A percentile compares a stretch with the other conserved stretches of the same genome.
Conservation (phyloP, 2,113 vertebrate genomes). For the Bolborhynchus lineola region DNA sequence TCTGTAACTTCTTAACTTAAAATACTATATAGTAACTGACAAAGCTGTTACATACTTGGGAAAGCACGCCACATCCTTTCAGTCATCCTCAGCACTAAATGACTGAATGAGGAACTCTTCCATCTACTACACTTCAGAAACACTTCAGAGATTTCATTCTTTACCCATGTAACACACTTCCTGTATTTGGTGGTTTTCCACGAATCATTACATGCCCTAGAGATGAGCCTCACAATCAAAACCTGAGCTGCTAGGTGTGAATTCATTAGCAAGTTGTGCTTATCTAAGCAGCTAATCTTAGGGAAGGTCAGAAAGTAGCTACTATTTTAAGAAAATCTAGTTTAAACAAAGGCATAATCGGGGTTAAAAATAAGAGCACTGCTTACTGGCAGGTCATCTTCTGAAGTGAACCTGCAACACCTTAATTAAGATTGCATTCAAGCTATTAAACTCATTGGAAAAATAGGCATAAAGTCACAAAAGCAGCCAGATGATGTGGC, state of each 20-base stretch:
- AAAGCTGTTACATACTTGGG: not conserved
- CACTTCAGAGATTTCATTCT: not conserved
- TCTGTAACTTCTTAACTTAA: not conserved
- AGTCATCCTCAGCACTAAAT: not conserved
- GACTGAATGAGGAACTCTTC: not conserved
- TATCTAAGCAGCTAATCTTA: constrained; percentile 59
- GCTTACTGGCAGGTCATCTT: not conserved
- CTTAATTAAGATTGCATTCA: not conserved
- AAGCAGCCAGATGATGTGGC: not conserved
- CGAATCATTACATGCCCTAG: not conserved
- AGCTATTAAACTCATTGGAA: not conserved
- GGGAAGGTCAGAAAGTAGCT: constrained; percentile 44
- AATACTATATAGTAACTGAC: not conserved
- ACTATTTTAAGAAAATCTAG: constrained; percentile 61
- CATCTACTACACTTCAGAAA: not conserved
- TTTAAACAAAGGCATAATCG: constrained; percentile 40
- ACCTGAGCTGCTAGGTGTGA: constrained; percentile 18
- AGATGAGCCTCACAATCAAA: not conserved
- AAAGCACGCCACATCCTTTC: not conserved
- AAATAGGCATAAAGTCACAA: not conserved
- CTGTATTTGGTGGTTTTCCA: not conserved
- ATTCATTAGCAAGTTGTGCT: constrained; percentile 45
- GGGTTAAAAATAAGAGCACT: constrained; percentile 38
- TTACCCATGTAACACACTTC: not conserved
- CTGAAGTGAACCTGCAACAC: not conserved